Evolutionary conservation across 1,140 invertebrate species (phyloP), one percentile per base, ranked within the genome.

Genomic region (Brachionus manjavacas): DNA sequence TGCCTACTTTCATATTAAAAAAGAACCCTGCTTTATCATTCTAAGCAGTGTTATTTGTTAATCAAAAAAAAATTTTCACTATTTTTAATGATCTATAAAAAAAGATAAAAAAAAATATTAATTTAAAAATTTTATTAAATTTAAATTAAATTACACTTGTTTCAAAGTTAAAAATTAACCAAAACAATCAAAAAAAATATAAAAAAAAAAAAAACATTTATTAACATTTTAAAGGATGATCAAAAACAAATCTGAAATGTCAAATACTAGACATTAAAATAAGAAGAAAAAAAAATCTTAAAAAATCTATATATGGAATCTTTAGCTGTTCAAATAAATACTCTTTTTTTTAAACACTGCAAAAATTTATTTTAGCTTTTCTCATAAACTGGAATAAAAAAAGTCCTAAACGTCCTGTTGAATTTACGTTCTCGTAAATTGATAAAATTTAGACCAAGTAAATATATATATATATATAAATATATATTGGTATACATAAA

Each of bases 121-220:
- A 43, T 43, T 43, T 43, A 43, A 43, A 43, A 43, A 43, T 43
- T 43, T 43, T 43, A 43, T 43, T 43, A 39, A 72, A 39, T 39
- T 72, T 70, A 39, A 39, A 72, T 72, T 72, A 72, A 31, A 72
- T 16, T 35, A 9, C 35, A 8, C 9, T 72, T 72, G 23, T 70
- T 41, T 72, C 31, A 16, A 28, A 28, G 20, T 31, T 23, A 68
- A 68, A 66, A 35, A 31, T 41, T 39, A 72, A 72, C 35, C 16
- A 72, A 68, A 72, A 72, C 35, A 72, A 68, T 31, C 25, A 28
- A 68, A 28, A 68, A n/a, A 68, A 14, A 35, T 31, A 66, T n/a
- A n/a, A n/a, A n/a, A n/a, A n/a, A n/a, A n/a, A n/a, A n/a, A n/a
- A 68, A 68, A 72, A 72, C 16, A 39, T 41, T 72, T 72, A 72